phyloP scores from a whole-genome alignment of 2,113 vertebrate species.

The Rhea americana region DNA sequence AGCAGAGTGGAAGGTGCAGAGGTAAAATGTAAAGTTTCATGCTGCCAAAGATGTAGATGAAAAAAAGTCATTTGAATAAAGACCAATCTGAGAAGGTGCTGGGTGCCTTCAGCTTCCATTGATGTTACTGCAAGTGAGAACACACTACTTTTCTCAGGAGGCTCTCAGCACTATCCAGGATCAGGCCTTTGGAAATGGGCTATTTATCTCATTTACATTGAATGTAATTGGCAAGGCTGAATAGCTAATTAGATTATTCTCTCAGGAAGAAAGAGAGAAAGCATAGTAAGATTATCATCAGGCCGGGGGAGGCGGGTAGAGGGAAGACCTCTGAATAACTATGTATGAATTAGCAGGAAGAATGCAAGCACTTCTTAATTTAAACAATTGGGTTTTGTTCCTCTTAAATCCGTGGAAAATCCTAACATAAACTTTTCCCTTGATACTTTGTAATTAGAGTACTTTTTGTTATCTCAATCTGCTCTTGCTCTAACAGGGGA shows the following conservation, averaged over 20 bases:
- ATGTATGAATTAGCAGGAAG: background rate
- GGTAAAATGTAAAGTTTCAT: background rate
- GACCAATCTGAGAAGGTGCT: background rate
- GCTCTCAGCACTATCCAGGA: background rate
- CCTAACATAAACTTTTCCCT: background rate
- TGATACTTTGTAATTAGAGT: background rate
- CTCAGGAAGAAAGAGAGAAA: conserved; percentile 4
- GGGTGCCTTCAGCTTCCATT: background rate
- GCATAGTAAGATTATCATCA: background rate
- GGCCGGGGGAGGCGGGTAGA: conserved; percentile 4
- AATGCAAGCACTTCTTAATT: background rate
- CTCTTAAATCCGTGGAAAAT: background rate
- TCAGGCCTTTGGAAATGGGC: background rate
- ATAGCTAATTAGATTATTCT: conserved; percentile 37
- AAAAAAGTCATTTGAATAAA: background rate
- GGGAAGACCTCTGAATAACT: background rate
- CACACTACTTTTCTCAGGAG: background rate
- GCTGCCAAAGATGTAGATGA: background rate
- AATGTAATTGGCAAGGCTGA: conserved; percentile 21
- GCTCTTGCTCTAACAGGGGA: accelerated
- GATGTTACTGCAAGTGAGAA: background rate
- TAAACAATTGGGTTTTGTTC: background rate
- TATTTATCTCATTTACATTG: conserved; percentile 18
- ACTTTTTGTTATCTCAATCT: background rate
- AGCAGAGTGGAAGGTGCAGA: background rate